Percentiles rank a stretch among this genome's conserved stretches.
phyloP scores from a whole-genome alignment of 2,888 invertebrate species.

The Aphrophora alni region DNA sequence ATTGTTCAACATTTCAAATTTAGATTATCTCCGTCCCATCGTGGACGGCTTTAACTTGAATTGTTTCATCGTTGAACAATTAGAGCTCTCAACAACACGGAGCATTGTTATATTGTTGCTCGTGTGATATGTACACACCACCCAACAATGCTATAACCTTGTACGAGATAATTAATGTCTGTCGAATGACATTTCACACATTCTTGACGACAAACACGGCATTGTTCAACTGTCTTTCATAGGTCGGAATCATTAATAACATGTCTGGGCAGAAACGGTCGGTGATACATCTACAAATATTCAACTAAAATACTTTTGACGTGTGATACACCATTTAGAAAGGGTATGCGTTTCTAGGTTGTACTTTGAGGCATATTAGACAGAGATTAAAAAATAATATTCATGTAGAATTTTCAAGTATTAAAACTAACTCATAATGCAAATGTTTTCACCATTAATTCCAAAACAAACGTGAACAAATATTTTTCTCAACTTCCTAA shows the following conservation, averaged over 20 bases:
- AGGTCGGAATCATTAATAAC: not conserved
- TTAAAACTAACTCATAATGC: too few species aligned
- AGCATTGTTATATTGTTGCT: not conserved
- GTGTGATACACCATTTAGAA: not conserved
- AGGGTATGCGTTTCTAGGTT: too few species aligned
- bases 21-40: not conserved
- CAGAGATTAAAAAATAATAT: too few species aligned
- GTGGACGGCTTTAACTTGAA: not conserved
- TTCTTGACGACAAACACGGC: not conserved
- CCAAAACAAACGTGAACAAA: too few species aligned
- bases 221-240: not conserved
- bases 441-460: too few species aligned
- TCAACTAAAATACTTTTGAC: not conserved
- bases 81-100: not conserved
- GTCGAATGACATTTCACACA: slow-evolving; percentile 6
- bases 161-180: slow-evolving; percentile 1
- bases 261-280: not conserved
- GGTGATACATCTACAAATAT: not conserved
- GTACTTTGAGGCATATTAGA: too few species aligned
- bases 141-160: not conserved
- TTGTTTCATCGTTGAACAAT: not conserved
- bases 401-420: too few species aligned
- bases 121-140: not conserved
- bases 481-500: too few species aligned
- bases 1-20: not conserved